Conservation (phyloP, 2,888 invertebrate species). For the Meta bourneti region DNA sequence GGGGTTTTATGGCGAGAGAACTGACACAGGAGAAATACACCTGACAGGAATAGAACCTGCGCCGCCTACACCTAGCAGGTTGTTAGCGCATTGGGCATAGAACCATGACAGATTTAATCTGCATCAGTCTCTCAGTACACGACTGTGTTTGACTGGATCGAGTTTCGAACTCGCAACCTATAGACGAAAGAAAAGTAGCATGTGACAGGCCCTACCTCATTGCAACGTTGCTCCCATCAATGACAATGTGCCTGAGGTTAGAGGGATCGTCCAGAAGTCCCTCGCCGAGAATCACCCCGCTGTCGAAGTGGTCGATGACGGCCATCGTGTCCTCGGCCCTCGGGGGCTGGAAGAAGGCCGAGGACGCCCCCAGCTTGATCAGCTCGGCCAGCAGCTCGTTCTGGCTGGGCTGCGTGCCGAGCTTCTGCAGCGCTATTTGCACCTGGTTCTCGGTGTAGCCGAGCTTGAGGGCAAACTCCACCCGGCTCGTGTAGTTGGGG, state of each 20-base stretch:
- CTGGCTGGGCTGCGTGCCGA: slow-evolving; percentile 92
- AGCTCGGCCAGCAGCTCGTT: slow-evolving; percentile 94
- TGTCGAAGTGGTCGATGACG: slow-evolving; percentile 38
- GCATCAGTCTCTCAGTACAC: no score
- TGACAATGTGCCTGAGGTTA: slow-evolving; percentile 87
- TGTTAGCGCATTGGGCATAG: no score
- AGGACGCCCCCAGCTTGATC: slow-evolving; percentile 85
- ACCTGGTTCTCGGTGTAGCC: slow-evolving; percentile 94
- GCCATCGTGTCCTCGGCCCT: slow-evolving; percentile 18
- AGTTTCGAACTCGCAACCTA: no score
- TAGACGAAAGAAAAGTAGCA: no score
- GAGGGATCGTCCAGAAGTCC: slow-evolving; percentile 62
- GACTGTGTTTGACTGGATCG: no score
- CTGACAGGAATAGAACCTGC: no score
- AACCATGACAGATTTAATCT: no score
- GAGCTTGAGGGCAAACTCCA: slow-evolving; percentile 94
- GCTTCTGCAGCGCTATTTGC: slow-evolving; percentile 89
- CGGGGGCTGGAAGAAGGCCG: background rate
- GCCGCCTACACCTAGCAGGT: no score
- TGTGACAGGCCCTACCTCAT: slow-evolving; percentile 93
- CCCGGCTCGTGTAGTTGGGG: slow-evolving; percentile 84
- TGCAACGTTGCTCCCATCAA: slow-evolving; percentile 96
- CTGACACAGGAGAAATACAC: no score
- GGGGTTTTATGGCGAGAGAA: no score
- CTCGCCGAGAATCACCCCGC: background rate